Percentiles rank a stretch among this genome's conserved stretches.
These are phyloP conservation scores for Vidua macroura DNA, from an alignment of 2,113 vertebrate genomes.

Conservation along the genomic window DNA sequence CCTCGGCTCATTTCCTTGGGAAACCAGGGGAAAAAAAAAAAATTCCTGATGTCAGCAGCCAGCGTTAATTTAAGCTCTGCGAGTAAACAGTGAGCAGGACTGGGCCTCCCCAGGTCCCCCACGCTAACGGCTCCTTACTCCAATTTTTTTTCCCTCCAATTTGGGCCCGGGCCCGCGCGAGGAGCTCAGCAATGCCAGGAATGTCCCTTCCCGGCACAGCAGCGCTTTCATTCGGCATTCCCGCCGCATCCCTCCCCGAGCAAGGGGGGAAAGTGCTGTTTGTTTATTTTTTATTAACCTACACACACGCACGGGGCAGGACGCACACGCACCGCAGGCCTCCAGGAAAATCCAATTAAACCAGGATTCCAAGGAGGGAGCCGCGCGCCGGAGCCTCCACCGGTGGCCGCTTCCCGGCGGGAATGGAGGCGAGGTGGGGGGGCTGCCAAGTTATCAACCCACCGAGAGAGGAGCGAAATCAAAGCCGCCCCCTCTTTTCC, in stretches of 20 bases:
- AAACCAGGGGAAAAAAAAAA: not conserved
- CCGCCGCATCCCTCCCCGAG: not conserved
- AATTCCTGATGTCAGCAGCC: constrained; percentile 40
- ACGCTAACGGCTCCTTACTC: constrained; percentile 1
- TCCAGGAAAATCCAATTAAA: constrained; percentile 34
- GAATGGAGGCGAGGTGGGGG: not conserved
- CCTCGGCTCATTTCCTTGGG: constrained; percentile 2
- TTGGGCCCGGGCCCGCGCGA: not conserved
- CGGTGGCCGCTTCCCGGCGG: not conserved
- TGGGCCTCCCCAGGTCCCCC: constrained; percentile 15
- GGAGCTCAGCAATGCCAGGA: constrained; percentile 60
- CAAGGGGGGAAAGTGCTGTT: not conserved
- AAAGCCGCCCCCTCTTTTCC: constrained; percentile 44
- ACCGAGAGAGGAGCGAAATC: not conserved
- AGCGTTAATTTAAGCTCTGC: constrained; percentile 11
- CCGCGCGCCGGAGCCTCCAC: not conserved
- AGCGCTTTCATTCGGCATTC: constrained; percentile 26
- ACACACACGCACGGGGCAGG: not conserved
- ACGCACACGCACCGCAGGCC: constrained; percentile 3
- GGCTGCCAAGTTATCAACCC: not conserved
- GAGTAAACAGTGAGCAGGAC: constrained; percentile 19
- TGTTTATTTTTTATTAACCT: constrained; percentile 63
- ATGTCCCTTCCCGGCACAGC: constrained; percentile 38
- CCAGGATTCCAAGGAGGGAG: not conserved
- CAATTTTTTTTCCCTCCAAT: not conserved